Base-by-base conservation (phyloP, 2,113 vertebrate species). In the Leptosomus discolor region DNA sequence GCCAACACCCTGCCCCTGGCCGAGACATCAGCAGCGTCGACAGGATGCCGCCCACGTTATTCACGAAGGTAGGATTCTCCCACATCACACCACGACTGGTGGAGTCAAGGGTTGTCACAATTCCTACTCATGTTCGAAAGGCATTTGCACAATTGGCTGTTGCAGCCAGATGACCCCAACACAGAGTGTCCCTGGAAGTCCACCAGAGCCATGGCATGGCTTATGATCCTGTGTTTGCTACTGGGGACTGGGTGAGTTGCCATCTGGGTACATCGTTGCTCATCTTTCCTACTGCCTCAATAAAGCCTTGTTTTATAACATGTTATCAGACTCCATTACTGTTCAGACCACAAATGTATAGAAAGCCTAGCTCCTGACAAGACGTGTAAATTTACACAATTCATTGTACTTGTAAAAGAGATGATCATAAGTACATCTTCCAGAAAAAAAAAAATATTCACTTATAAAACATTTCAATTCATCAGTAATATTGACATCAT, bases 251-350 rank as follows among this genome's bases (percentile, higher is more conserved):
- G 29, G 12, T 39, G 15, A 71, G n/a, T 36, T 54, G 36, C 29
- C 5, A 2, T 36, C n/a, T 11, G 29, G 13, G 54, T 4, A 2
- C 0, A 0, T 9, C 26, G 16, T 9, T 87, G 27, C 37, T 81
- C 9, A 22, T 53, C n/a, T 81, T 67, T 81, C 24, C 24, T 64
- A 34, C 14, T 39, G n/a, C 24, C 68, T 81, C 53, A 63, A 6
- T 19, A 68, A 53, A 84, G 53, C 15, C 11, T 37, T 65, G 12
- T 10, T 45, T 84, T 61, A 18, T 36, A 83, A 74, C 6, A 6
- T 6, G 11, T 29, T 26, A 7, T 43, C 53, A 81, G 57, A 15
- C 13, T 45, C 32, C 48, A 20, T 39, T 71, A 67, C 6, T 39
- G 37, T 24, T 85, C 18, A 19, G 48, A n/a, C 21, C 8, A 81